phyloP scores from a whole-genome alignment of 2,113 vertebrate species.

The Hystrix brachyura region DNA sequence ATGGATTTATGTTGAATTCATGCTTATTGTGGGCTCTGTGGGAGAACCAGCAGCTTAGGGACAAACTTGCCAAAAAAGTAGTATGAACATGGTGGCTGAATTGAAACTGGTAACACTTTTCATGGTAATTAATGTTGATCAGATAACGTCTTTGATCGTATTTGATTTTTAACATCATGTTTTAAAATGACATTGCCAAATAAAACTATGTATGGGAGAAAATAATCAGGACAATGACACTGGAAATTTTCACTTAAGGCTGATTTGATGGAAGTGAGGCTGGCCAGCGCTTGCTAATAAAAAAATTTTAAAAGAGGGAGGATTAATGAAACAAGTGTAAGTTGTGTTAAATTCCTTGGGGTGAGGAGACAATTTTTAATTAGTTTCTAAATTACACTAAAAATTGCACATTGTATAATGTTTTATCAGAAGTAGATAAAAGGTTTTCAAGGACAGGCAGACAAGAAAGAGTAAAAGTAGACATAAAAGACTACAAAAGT shows the following conservation, averaged over 20 bases:
- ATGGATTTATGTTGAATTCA: conserved; percentile 15
- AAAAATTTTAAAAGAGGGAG: background rate
- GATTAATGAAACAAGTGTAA: background rate
- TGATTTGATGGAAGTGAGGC: background rate
- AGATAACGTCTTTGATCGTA: background rate
- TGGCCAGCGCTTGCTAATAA: background rate
- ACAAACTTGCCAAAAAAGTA: background rate
- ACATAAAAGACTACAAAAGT: background rate
- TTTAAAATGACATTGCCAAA: background rate
- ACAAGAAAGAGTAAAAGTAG: background rate
- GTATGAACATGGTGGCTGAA: background rate
- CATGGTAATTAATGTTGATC: background rate
- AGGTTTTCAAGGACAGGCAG: background rate
- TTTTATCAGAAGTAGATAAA: background rate
- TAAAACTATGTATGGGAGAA: background rate
- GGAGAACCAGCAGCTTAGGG: background rate
- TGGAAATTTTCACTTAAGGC: background rate
- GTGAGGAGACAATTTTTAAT: background rate
- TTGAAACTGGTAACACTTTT: background rate
- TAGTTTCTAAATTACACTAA: background rate
- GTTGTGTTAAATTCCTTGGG: background rate
- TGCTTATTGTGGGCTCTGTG: background rate
- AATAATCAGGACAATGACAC: background rate
- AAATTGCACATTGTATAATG: background rate
- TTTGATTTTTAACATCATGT: background rate